A percentile compares a stretch with the other conserved stretches of the same genome.
These are phyloP conservation scores for Serinus canaria DNA, from an alignment of 2,113 vertebrate genomes.

Conservation along the genomic window DNA sequence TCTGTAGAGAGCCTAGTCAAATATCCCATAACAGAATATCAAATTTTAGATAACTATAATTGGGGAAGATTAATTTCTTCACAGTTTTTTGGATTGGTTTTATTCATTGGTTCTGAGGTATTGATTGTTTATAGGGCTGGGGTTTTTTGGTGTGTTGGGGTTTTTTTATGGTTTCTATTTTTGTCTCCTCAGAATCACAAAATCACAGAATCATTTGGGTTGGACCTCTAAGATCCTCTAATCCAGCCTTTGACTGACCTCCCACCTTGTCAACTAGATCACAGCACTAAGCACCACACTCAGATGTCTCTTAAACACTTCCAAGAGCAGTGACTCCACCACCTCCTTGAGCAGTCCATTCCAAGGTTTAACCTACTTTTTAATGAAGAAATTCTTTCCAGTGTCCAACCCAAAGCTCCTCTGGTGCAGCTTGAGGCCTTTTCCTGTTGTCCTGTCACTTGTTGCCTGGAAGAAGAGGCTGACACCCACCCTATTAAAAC, in stretches of 20 bases:
- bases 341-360: background rate
- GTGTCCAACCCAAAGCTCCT: background rate
- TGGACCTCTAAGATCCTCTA: background rate
- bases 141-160: background rate
- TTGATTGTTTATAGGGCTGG: background rate
- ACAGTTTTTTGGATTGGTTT: background rate
- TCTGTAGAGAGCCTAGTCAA: background rate
- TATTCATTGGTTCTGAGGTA: rapidly evolving
- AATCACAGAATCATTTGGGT: background rate
- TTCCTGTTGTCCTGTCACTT: background rate
- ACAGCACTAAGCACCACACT: background rate
- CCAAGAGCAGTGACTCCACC: no score
- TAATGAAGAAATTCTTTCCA: background rate
- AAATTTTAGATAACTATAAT: background rate
- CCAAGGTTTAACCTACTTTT: background rate
- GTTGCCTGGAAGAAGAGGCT: background rate
- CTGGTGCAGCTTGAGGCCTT: background rate
- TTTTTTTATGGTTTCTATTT: background rate
- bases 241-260: background rate
- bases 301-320: background rate
- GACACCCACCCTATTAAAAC: no score
- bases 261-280: background rate
- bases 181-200: background rate
- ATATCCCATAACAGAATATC: background rate
- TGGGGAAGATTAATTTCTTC: background rate